phyloP scores from a whole-genome alignment of 2,888 invertebrate species.

The Sclerodermus sp. region DNA sequence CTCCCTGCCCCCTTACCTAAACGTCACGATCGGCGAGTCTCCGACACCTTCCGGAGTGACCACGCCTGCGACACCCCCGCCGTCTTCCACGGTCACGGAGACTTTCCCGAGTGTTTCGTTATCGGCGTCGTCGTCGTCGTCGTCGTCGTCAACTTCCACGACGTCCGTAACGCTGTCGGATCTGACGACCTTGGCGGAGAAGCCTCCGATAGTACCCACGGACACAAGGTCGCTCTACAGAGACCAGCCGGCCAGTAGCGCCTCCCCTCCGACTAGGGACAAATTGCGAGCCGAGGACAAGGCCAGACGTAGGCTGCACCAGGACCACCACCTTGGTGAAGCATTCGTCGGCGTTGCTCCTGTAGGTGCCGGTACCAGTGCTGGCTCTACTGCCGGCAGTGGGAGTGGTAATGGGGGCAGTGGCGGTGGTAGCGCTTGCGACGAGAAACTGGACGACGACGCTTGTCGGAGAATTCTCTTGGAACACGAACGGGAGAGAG shows the following conservation, averaged over 20 bases:
- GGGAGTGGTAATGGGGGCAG: too few relatives aligned
- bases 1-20: constrained; percentile 21
- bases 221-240: constrained; percentile 56
- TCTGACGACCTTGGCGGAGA: constrained; percentile 33
- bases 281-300: constrained; percentile 78
- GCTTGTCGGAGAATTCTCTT: constrained; percentile 59
- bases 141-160: constrained; percentile 9
- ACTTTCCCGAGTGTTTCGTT: constrained; percentile 4
- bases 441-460: constrained; percentile 51
- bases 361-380: too few relatives aligned
- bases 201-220: constrained; percentile 46
- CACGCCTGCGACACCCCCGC: constrained; percentile 14
- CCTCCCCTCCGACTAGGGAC: constrained; percentile 78
- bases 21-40: constrained; percentile 2
- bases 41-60: constrained; percentile 18
- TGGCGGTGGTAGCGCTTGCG: constrained; percentile 23
- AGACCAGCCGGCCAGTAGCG: constrained; percentile 74
- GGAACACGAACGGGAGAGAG: constrained; percentile 61
- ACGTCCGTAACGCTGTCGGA: constrained; percentile 13
- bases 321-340: constrained; percentile 22
- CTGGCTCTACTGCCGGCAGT: too few relatives aligned
- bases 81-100: constrained; percentile 15
- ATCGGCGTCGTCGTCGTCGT: too few relatives aligned
- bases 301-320: constrained; percentile 60
- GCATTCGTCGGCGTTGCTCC: too few relatives aligned